Conservation (phyloP, 2,888 invertebrate genomes). For the Conchocele bisecta region DNA sequence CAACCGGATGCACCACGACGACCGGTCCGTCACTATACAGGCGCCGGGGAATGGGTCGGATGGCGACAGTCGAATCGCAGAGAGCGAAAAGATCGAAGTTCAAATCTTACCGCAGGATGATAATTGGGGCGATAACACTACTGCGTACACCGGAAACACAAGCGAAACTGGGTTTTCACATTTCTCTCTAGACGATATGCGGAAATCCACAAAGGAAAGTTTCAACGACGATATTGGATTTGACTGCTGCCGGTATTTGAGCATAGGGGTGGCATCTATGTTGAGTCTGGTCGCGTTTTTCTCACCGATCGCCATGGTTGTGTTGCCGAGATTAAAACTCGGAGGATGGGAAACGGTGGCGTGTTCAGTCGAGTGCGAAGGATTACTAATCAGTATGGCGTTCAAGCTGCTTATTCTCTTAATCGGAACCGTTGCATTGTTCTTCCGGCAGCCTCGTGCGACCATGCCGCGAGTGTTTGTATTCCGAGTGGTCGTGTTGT, state of each 20-base stretch:
- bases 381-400: constrained; percentile 93
- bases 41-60: constrained; percentile 72
- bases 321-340: constrained; percentile 92
- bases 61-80: constrained; percentile 61
- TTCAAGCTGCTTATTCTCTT: constrained; percentile 95
- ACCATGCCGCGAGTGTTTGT: constrained; percentile 96
- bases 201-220: constrained; percentile 78
- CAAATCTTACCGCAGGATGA: constrained; percentile 98
- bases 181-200: constrained; percentile 94
- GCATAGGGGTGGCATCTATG: constrained; percentile 90
- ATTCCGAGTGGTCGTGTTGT: constrained; percentile 93
- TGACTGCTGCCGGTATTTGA: constrained; percentile 87
- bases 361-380: constrained; percentile 86
- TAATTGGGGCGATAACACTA: constrained; percentile 99
- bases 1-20: constrained; percentile 67
- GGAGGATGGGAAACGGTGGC: constrained; percentile 81
- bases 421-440: constrained; percentile 96
- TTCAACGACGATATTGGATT: constrained; percentile 73
- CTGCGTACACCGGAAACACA: constrained; percentile 96
- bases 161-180: constrained; percentile 97
- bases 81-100: constrained; percentile 89
- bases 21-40: constrained; percentile 77
- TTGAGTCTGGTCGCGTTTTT: constrained; percentile 93
- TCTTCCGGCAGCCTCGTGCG: constrained; percentile 91
- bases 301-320: constrained; percentile 97